Evolutionary conservation across 2,797 vertebrate genomes (phyloP).

Genomic region (Calcarius lapponicus): DNA sequence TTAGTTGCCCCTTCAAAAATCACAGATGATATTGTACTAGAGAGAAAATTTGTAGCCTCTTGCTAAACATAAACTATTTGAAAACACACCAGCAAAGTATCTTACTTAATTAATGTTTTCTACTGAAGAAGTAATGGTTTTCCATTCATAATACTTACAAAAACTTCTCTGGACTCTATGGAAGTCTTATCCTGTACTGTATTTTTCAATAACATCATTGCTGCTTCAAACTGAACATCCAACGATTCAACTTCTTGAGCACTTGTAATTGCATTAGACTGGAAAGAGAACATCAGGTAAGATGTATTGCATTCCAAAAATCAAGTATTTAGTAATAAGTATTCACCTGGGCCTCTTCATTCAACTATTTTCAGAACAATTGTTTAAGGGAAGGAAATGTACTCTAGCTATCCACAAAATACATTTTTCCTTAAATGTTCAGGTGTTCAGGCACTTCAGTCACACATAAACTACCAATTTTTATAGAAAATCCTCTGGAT

Average conservation of each 20-base stretch:
- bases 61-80: neutral
- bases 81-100: neutral
- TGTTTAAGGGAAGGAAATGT: neutral
- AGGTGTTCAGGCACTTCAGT: neutral
- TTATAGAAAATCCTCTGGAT: neutral
- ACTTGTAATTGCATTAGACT: slow-evolving; percentile 83
- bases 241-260: slow-evolving; percentile 79
- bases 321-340: neutral
- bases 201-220: slow-evolving; percentile 78
- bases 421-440: neutral
- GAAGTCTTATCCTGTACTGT: slow-evolving; percentile 78
- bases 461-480: neutral
- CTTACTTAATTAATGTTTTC: neutral
- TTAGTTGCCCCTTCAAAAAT: neutral
- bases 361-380: neutral
- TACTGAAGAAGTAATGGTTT: neutral
- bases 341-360: neutral
- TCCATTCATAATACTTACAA: slow-evolving; percentile 80
- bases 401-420: neutral
- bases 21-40: neutral
- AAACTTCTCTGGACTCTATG: slow-evolving; percentile 82
- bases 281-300: slow-evolving; percentile 31
- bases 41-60: neutral
- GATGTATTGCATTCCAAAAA: neutral
- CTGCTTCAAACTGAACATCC: slow-evolving; percentile 74